Evolutionary conservation across 2,113 vertebrate species (phyloP), one percentile per base, ranked within the genome.

Genomic region (Proteles cristata): DNA sequence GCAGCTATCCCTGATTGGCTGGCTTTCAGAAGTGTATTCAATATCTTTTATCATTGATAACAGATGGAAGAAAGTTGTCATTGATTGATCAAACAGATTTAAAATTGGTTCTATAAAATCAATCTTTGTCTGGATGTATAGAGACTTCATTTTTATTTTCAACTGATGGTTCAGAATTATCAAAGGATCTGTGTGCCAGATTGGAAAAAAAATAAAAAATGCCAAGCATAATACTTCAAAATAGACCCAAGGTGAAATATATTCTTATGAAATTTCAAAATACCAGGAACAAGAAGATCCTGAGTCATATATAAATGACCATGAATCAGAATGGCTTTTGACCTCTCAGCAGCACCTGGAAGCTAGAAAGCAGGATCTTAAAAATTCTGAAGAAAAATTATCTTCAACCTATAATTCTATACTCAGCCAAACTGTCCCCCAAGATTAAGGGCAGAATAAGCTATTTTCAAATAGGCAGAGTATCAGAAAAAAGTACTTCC

Each of bases 101-200:
- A 73, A 93, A 86, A 80, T 14, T 17, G 8, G 26, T 74, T 48
- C 50, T 91, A 17, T 71, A 81, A 88, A 71, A 21, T 71, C 87
- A n/a, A 9, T 71, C 81, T 97, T 95, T 86, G 71, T 82, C n/a
- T 81, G 74, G 71, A 85, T 21, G 14, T 39, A 14, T 5, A 93
- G 45, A 85, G 7, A 2, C 14, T 82, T 81, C 68, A 31, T 50
- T 96, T 66, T 93, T 68, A 93, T n/a, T 81, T 35, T 95, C 50
- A 66, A 50, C 23, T 50, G 31, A 53, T 81, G 25, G 68, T 58
- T 96, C 33, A 39, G 90, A 96, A 69, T 35, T 19, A 39, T 89
- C 77, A 89, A 96, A 90, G 43, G 35, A 87, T 88, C 84, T 95
- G 21, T 93, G 50, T n/a, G 90, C 88, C 45, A 61, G 19, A 86